These are phyloP conservation scores for Enteromius unitaeniatus DNA, from an alignment of 2,797 vertebrate genomes.

Conservation along the genomic window DNA sequence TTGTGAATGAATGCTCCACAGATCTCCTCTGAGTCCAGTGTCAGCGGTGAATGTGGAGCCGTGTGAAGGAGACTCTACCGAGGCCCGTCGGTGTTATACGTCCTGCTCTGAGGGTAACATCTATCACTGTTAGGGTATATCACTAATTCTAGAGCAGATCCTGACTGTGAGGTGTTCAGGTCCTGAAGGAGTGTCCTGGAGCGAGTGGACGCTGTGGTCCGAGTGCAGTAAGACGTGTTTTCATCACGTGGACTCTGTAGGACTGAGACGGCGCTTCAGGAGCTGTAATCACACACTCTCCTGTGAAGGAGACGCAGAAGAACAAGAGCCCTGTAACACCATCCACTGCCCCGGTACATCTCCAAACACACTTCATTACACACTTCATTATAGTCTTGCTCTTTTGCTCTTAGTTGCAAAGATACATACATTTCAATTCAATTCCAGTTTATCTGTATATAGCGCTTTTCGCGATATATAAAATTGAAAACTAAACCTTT, in stretches of 20 bases:
- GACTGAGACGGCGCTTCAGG: slow-evolving; percentile 77
- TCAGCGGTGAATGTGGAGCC: slow-evolving; percentile 67
- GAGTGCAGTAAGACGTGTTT: slow-evolving; percentile 88
- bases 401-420: not conserved
- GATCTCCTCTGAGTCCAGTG: slow-evolving; percentile 80
- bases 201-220: slow-evolving; percentile 84
- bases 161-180: slow-evolving; percentile 46
- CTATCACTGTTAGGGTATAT: not conserved
- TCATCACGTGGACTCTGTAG: slow-evolving; percentile 77
- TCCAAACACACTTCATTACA: not conserved
- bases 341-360: slow-evolving; percentile 80
- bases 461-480: too few relatives aligned
- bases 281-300: slow-evolving; percentile 70
- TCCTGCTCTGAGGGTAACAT: slow-evolving; percentile 79
- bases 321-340: slow-evolving; percentile 84
- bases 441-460: too few relatives aligned
- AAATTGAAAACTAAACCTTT: not conserved
- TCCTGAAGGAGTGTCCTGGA: slow-evolving; percentile 71
- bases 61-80: slow-evolving; percentile 81
- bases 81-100: slow-evolving; percentile 77
- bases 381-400: not conserved
- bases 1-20: slow-evolving; percentile 57
- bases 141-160: not conserved
- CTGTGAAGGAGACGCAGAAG: slow-evolving; percentile 77
- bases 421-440: not conserved